These are phyloP conservation scores for Atta texana DNA, from an alignment of 1,140 invertebrate genomes.

Conservation along the genomic window DNA sequence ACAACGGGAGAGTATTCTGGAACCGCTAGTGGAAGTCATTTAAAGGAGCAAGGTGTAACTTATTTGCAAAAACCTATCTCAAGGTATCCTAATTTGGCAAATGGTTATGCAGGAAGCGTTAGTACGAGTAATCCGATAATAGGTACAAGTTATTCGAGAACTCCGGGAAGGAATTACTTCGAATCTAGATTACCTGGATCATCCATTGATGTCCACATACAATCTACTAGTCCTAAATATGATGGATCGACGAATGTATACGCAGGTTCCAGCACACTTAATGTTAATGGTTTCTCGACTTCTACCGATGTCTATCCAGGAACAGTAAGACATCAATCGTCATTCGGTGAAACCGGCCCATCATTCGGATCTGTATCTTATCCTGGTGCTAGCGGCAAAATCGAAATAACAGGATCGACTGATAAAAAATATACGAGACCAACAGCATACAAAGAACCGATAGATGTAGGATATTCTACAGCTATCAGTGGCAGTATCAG, in stretches of 20 bases:
- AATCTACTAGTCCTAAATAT: slow-evolving; percentile 18
- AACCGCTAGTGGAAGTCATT: not conserved
- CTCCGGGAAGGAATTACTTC: not conserved
- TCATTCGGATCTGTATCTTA: slow-evolving; percentile 9
- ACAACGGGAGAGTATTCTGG: not conserved
- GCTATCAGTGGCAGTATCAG: not conserved
- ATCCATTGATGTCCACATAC: not conserved
- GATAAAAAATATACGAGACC: slow-evolving; percentile 31
- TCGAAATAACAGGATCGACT: slow-evolving; percentile 13
- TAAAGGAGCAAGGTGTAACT: not conserved
- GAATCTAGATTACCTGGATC: slow-evolving; percentile 22
- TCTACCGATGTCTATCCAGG: slow-evolving; percentile 16
- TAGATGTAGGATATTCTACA: slow-evolving; percentile 35
- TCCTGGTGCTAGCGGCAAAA: not conserved
- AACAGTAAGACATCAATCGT: slow-evolving; percentile 21
- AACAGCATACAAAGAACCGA: slow-evolving; percentile 18
- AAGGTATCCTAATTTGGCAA: slow-evolving; percentile 6
- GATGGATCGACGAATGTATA: not conserved
- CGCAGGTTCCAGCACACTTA: slow-evolving; percentile 20
- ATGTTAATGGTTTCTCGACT: not conserved
- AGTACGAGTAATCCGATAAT: not conserved
- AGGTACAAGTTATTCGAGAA: slow-evolving; percentile 22
- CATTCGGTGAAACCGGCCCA: not conserved
- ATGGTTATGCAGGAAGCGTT: slow-evolving; percentile 40
- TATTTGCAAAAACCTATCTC: slow-evolving; percentile 40